Percentiles rank a stretch among this genome's conserved stretches.
Evolutionary conservation across 2,888 invertebrate species (phyloP).

Genomic region (Lymantria monacha): DNA sequence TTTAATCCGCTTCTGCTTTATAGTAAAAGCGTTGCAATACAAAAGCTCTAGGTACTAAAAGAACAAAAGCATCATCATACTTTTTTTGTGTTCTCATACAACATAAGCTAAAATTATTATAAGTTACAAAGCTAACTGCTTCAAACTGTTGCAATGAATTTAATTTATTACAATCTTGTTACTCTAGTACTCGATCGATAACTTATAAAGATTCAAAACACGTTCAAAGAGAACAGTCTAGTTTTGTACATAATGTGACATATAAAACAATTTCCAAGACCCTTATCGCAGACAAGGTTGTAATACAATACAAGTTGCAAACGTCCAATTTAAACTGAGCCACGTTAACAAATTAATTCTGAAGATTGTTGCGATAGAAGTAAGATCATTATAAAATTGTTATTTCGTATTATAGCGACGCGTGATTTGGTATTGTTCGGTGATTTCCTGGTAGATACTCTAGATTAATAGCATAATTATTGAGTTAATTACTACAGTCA

Average conservation of each 20-base stretch:
- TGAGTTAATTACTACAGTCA: too few species aligned
- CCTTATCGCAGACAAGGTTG: slow-evolving; percentile 53
- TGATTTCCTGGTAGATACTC: too few species aligned
- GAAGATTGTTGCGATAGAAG: slow-evolving; percentile 1
- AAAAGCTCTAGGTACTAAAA: too few species aligned
- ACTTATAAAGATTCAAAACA: slow-evolving; percentile 48
- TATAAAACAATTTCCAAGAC: slow-evolving; percentile 67
- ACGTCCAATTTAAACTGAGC: slow-evolving; percentile 28
- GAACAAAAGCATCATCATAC: too few species aligned
- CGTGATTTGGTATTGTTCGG: too few species aligned
- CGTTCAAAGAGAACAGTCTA: slow-evolving; percentile 48
- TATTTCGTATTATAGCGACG: background rate
- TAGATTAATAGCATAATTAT: too few species aligned
- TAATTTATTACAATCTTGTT: slow-evolving; percentile 25
- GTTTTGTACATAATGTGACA: slow-evolving; percentile 64
- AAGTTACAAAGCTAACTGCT: too few species aligned
- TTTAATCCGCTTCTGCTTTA: too few species aligned
- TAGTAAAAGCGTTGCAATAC: too few species aligned
- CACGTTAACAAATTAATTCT: slow-evolving; percentile 4
- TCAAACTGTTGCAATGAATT: too few species aligned
- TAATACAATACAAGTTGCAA: slow-evolving; percentile 53
- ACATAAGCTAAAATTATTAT: too few species aligned
- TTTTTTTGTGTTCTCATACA: too few species aligned
- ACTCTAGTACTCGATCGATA: slow-evolving; percentile 25
- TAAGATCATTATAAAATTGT: slow-evolving; percentile 19